Conservation (phyloP, 92 coral and sea anemone genomes). For the Siderastrea radians region DNA sequence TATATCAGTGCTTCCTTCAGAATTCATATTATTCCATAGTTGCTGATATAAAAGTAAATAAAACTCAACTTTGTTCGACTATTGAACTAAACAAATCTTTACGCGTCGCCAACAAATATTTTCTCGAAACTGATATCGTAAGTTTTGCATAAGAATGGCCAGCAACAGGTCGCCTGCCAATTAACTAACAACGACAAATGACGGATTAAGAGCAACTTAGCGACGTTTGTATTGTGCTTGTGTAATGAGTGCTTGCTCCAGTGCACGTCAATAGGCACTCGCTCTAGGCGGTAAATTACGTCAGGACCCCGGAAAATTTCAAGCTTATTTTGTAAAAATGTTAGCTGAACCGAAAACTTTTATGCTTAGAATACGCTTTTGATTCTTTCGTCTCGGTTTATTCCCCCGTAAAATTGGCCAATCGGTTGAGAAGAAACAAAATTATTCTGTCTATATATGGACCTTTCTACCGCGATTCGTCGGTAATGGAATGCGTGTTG, state of each 20-base stretch:
- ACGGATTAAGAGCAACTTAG: neutral
- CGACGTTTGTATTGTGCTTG: neutral
- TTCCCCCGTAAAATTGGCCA: neutral
- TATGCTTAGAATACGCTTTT: neutral
- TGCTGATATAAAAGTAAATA: neutral
- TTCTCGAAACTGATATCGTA: neutral
- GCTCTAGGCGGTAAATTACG: neutral
- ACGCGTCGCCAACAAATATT: conserved; percentile 35
- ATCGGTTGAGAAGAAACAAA: too few relatives aligned
- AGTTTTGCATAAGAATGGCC: conserved; percentile 62
- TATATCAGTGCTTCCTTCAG: conserved; percentile 16
- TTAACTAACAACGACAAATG: conserved; percentile 4
- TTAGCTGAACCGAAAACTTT: neutral
- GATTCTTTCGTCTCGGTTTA: neutral
- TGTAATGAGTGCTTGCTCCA: neutral
- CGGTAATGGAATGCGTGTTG: too few relatives aligned
- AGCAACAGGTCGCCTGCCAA: conserved; percentile 65
- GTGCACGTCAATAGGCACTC: neutral
- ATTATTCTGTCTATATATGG: too few relatives aligned
- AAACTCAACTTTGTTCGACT: neutral
- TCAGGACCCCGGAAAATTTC: neutral
- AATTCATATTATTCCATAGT: conserved; percentile 50
- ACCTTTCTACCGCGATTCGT: too few relatives aligned
- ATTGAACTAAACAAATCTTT: conserved; percentile 7
- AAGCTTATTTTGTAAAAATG: neutral